Percentiles rank a stretch among this genome's conserved stretches.
phyloP scores from a whole-genome alignment of 2,113 vertebrate genomes.

The Nerophis lumbriciformis region DNA sequence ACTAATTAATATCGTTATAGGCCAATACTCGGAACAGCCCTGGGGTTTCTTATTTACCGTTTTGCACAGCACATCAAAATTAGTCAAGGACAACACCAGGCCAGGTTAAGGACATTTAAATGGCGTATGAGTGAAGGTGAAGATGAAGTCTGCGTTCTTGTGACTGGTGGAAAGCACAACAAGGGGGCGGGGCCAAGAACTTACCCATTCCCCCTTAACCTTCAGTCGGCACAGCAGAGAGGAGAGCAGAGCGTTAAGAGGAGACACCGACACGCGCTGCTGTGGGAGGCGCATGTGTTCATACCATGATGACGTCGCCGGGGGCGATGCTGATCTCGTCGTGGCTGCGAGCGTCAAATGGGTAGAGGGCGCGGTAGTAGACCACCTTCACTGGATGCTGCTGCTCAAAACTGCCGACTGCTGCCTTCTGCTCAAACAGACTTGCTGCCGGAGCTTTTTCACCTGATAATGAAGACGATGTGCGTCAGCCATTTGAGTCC shows the following conservation, averaged over 20 bases:
- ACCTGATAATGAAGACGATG: conserved; percentile 3
- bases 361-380: conserved; percentile 92
- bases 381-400: conserved; percentile 83
- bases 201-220: conserved; percentile 96
- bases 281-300: conserved; percentile 26
- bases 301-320: conserved; percentile 94
- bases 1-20: too few relatives aligned
- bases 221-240: conserved; percentile 80
- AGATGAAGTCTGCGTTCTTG: conserved; percentile 27
- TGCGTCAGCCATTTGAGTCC: not conserved
- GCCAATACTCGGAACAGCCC: too few relatives aligned
- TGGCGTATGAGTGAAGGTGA: conserved; percentile 28
- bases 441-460: conserved; percentile 80
- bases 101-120: conserved; percentile 1
- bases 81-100: not conserved
- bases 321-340: conserved; percentile 96
- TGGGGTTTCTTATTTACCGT: not conserved
- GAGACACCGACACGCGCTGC: not conserved
- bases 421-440: conserved; percentile 76
- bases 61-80: not conserved
- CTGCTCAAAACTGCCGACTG: conserved; percentile 30
- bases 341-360: conserved; percentile 94
- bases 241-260: conserved; percentile 1
- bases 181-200: conserved; percentile 56
- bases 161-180: conserved; percentile 49